A percentile compares a stretch with the other conserved stretches of the same genome.
Conservation (phyloP, 1,140 invertebrate species). For the Caenorhabditis tropicalis region DNA sequence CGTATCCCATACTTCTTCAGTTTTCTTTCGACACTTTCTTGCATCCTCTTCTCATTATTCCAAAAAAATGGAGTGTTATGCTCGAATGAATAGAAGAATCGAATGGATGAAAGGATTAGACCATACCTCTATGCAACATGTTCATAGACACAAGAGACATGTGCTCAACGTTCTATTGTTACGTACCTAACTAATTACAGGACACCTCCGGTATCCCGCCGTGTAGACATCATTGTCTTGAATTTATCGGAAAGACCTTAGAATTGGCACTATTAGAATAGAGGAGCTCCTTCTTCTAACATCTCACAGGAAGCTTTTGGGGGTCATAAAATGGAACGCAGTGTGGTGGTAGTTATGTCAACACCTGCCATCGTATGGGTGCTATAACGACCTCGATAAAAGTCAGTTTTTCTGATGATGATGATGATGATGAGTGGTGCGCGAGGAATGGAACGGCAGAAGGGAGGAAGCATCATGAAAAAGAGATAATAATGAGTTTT, state of each 20-base stretch:
- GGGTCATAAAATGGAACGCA: conserved; percentile 23
- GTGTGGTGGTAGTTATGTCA: neutral
- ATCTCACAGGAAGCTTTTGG: conserved; percentile 13
- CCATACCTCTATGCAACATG: conserved; percentile 26
- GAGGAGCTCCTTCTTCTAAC: too few species aligned
- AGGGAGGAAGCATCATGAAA: neutral
- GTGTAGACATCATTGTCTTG: neutral
- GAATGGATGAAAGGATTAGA: conserved; percentile 17
- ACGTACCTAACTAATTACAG: conserved; percentile 29
- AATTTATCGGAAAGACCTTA: neutral
- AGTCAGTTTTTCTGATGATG: conserved; percentile 42
- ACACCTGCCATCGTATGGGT: conserved; percentile 44
- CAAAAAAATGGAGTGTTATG: neutral
- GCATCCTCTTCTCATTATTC: neutral
- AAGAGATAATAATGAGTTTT: conserved; percentile 22
- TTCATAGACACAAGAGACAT: neutral
- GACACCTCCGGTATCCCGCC: neutral
- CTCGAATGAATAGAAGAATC: conserved; percentile 9
- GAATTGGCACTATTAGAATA: too few species aligned
- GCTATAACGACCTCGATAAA: conserved; percentile 41
- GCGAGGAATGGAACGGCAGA: neutral
- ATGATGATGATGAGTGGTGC: neutral
- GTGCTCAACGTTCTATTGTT: conserved; percentile 35
- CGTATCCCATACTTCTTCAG: too few species aligned
- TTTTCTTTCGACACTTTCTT: neutral